These are phyloP conservation scores for Rhea americana DNA, from an alignment of 2,113 vertebrate species.

Conservation along the genomic window DNA sequence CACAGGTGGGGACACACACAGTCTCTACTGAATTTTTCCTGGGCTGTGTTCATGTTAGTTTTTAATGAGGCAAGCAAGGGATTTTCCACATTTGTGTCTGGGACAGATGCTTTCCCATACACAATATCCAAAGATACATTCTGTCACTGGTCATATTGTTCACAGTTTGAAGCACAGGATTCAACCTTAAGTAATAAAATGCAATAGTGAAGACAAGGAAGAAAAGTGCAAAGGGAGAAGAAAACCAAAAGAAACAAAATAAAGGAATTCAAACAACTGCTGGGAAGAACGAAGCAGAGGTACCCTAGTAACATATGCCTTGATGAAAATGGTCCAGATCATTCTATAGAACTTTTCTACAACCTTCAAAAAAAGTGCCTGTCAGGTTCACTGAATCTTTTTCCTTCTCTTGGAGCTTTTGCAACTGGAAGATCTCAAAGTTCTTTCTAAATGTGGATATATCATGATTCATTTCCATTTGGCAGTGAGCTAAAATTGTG, in stretches of 20 bases:
- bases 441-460: constrained; percentile 47
- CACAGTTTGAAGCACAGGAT: neutral
- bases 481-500: neutral
- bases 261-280: neutral
- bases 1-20: neutral
- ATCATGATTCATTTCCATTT: constrained; percentile 24
- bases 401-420: constrained; percentile 5
- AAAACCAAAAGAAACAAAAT: neutral
- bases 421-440: constrained; percentile 32
- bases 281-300: neutral
- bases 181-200: neutral
- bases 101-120: neutral
- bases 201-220: neutral
- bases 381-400: neutral
- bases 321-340: neutral
- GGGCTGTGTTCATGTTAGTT: neutral
- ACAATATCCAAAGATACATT: neutral
- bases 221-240: neutral
- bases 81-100: neutral
- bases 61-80: neutral
- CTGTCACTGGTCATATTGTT: no score
- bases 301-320: neutral
- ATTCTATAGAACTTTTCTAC: neutral
- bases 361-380: neutral
- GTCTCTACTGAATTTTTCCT: neutral